Evolutionary conservation across 2,113 vertebrate species (phyloP).

Genomic region (Erythrolamprus reginae): DNA sequence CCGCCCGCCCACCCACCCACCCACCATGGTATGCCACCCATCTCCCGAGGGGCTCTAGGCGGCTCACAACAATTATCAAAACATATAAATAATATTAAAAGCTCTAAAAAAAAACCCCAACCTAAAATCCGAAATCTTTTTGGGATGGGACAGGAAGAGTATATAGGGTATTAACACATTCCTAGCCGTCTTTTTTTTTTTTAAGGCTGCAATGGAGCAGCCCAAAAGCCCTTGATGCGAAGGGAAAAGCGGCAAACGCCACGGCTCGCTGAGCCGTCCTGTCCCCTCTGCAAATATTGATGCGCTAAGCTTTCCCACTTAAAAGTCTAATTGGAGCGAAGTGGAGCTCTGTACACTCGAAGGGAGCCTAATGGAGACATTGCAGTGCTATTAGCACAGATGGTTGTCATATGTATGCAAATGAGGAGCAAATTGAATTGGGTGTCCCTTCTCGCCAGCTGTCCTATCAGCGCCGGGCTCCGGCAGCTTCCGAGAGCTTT

Average conservation of each 20-base stretch:
- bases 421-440: conserved; percentile 94
- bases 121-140: too few relatives aligned
- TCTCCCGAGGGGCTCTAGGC: too few relatives aligned
- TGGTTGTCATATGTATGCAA: conserved; percentile 99
- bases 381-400: conserved; percentile 91
- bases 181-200: not conserved
- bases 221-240: not conserved
- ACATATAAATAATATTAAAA: too few relatives aligned
- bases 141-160: not conserved
- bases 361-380: conserved; percentile 88
- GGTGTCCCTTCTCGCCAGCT: conserved; percentile 90
- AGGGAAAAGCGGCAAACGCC: not conserved
- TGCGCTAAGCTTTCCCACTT: conserved; percentile 43
- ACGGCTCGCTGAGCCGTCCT: conserved; percentile 14
- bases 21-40: too few relatives aligned
- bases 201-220: not conserved
- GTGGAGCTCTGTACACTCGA: conserved; percentile 57
- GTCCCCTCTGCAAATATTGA: conserved; percentile 71
- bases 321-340: conserved; percentile 60
- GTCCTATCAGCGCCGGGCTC: conserved; percentile 80
- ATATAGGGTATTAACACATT: not conserved
- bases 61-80: too few relatives aligned
- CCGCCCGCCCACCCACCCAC: too few relatives aligned
- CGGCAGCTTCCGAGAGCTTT: conserved; percentile 11
- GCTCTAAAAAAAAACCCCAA: too few relatives aligned